phyloP scores from a whole-genome alignment of 2,888 invertebrate genomes.

The Spisula subtruncata region DNA sequence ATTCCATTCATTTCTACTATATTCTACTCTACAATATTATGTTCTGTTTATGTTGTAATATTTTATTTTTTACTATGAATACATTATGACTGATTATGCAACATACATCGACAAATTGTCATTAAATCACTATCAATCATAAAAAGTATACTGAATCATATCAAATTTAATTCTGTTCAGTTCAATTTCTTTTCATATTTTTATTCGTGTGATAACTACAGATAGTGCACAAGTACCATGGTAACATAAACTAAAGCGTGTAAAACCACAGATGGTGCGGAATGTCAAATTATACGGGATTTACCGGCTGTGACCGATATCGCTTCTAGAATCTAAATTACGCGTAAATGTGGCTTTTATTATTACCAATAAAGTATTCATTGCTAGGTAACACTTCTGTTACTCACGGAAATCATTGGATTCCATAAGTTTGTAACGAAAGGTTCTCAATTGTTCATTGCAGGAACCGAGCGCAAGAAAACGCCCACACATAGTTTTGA shows the following conservation, averaged over 20 bases:
- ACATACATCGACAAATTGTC: too few species aligned
- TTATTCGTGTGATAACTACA: neutral
- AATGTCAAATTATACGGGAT: neutral
- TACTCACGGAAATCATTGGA: neutral
- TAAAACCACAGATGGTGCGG: neutral
- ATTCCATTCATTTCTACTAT: neutral
- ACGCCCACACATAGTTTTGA: too few species aligned
- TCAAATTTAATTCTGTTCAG: neutral
- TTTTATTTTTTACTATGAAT: too few species aligned
- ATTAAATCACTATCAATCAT: neutral
- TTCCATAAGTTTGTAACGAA: neutral
- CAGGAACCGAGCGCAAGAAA: too few species aligned
- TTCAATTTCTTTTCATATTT: neutral
- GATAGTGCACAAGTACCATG: neutral
- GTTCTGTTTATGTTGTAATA: neutral
- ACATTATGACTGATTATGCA: too few species aligned
- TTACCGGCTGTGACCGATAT: slow-evolving; percentile 4
- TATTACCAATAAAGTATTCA: neutral
- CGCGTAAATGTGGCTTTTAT: slow-evolving; percentile 9
- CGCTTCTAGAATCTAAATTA: neutral
- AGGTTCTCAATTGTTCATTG: too few species aligned
- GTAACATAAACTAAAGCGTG: neutral
- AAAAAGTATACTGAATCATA: neutral
- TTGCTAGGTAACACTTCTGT: neutral
- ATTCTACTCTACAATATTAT: neutral